Base-by-base conservation (phyloP, 2,888 invertebrate genomes). In the Erebia aethiops region DNA sequence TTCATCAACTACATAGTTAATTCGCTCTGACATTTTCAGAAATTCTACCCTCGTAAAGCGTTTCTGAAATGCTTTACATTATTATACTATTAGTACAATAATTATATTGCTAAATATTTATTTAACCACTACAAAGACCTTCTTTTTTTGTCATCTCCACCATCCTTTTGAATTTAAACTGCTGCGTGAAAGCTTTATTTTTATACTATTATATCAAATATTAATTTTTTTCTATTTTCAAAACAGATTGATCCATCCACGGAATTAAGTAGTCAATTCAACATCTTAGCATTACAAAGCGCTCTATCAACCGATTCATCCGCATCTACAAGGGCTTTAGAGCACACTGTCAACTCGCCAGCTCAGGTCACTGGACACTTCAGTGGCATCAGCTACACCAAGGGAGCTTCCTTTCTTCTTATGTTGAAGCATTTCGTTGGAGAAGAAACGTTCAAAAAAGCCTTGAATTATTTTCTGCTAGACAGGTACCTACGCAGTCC, bases 241-340 rank as follows among this genome's bases (percentile, higher is more conserved):
- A 77, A 72, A 1, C 72, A 92, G 92, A 84, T 89, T 0, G 85
- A 91, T 68, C 73, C 75, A 52, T 68, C 76, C 0, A 68, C 96
- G 94, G 95, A 95, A 60, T 82, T 97, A 66, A 94, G 94, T 74
- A 94, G 95, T 18, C 96, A 97, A 82, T 97, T 97, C 81, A 95
- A 96, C 26, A 90, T 96, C 0, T 95, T 95, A 78, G 95, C 96
- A 77, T 70, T 97, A 0, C 97, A 97, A 78, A 87, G 89, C 1
- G 95, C 95, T 0, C 87, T 97, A 65, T 88, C 87, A 0, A 78
- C 87, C 3, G 93, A 93, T 70, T 78, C 88, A 0, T 75, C 82
- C 0, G 74, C 75, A 0, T 60, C 60, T 18, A 94, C 95, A 0
- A 94, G 95, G 78, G 94, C 97, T 0, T 87, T 97, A 70, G 94